Conservation (phyloP, 2,797 vertebrate species). For the Gobionotothen gibberifrons region DNA sequence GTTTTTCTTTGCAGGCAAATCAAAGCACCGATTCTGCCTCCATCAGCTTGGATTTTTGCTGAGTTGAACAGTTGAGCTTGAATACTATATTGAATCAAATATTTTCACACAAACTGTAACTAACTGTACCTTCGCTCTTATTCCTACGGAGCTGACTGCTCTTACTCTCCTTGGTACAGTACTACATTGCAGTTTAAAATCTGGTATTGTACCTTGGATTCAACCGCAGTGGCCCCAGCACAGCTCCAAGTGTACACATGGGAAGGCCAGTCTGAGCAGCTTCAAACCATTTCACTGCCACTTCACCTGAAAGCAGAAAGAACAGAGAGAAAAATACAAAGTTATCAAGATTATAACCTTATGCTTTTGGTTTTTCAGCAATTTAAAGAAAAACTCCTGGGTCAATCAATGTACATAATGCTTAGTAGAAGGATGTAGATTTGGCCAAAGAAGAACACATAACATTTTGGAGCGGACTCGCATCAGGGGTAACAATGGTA, state of each 20-base stretch:
- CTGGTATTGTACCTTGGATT: slow-evolving; percentile 82
- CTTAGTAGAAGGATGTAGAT: too few relatives aligned
- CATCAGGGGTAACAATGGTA: too few relatives aligned
- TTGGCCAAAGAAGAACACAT: too few relatives aligned
- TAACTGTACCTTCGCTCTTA: neutral
- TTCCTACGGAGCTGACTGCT: neutral
- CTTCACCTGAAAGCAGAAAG: slow-evolving; percentile 85
- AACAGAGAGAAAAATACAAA: neutral
- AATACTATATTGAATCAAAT: neutral
- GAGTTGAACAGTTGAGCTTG: neutral
- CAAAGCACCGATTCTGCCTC: neutral
- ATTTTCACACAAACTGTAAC: neutral
- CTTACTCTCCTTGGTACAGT: neutral
- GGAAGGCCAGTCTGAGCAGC: slow-evolving; percentile 94
- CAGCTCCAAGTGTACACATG: slow-evolving; percentile 94
- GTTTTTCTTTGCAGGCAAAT: too few relatives aligned
- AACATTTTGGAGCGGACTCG: too few relatives aligned
- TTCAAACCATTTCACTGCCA: slow-evolving; percentile 97
- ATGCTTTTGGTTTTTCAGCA: too few relatives aligned
- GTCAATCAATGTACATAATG: too few relatives aligned
- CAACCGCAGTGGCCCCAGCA: slow-evolving; percentile 89
- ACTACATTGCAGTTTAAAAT: neutral
- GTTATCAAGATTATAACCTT: neutral
- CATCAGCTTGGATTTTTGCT: neutral
- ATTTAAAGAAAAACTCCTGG: too few relatives aligned